Evolutionary conservation across 2,113 vertebrate genomes (phyloP).

Genomic region (Pelodiscus sinensis): DNA sequence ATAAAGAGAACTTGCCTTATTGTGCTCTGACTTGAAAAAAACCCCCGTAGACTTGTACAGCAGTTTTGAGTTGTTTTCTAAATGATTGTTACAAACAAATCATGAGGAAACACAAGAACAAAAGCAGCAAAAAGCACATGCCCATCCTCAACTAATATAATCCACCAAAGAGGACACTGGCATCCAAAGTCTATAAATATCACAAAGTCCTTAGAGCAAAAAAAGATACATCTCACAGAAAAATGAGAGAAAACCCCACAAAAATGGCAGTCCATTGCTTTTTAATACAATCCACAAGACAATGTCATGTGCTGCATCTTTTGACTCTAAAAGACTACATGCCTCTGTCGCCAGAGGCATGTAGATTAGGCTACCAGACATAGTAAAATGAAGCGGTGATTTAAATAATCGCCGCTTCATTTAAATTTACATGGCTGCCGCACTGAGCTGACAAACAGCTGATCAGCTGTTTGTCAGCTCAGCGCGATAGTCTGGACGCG

Average conservation of each 20-base stretch:
- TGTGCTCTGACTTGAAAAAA: conserved; percentile 12
- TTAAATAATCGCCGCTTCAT: too few relatives aligned
- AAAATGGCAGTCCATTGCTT: neutral
- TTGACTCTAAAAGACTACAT: too few relatives aligned
- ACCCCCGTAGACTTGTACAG: neutral
- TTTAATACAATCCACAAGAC: neutral
- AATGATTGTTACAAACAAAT: neutral
- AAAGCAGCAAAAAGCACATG: neutral
- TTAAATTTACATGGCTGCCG: too few relatives aligned
- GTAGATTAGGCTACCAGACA: too few relatives aligned
- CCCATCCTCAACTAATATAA: neutral
- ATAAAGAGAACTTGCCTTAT: conserved; percentile 13
- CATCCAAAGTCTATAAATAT: neutral
- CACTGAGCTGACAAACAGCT: too few relatives aligned
- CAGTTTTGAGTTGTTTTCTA: neutral
- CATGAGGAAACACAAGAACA: neutral
- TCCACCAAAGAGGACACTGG: neutral
- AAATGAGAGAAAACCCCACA: neutral
- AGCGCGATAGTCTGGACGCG: too few relatives aligned
- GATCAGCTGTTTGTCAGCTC: too few relatives aligned
- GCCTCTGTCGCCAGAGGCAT: too few relatives aligned
- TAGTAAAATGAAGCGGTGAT: too few relatives aligned
- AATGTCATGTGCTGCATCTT: neutral
- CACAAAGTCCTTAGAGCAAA: neutral
- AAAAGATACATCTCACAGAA: neutral